Evolutionary conservation across 37 sponge, comb jelly and placozoan species (phyloP).

Genomic region (Crambe crambe): DNA sequence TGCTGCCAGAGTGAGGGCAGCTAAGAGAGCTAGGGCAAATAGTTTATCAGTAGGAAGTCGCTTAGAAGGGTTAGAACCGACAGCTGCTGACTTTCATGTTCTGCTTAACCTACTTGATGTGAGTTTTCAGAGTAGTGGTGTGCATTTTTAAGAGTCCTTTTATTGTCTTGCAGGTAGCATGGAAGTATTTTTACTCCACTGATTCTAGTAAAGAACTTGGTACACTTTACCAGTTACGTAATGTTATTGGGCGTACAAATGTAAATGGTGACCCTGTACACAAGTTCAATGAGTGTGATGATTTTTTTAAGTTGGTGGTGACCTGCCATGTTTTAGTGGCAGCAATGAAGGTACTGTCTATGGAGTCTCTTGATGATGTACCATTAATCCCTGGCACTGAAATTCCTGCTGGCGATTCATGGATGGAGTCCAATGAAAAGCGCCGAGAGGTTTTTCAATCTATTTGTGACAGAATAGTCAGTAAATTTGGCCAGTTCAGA

Average conservation of each 20-base stretch:
- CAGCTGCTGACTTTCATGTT: background rate
- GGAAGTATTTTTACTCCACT: slow-evolving; percentile 40
- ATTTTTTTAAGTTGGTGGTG: slow-evolving; percentile 16
- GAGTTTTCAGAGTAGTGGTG: background rate
- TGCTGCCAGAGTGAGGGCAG: no score
- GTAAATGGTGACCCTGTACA: slow-evolving; percentile 7
- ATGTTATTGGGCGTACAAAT: slow-evolving; percentile 12
- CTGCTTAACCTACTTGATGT: background rate
- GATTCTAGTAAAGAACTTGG: slow-evolving; percentile 25
- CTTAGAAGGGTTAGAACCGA: no score
- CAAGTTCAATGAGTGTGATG: slow-evolving; percentile 33
- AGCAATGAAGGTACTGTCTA: background rate
- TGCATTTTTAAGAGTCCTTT: no score
- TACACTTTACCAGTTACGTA: slow-evolving; percentile 33
- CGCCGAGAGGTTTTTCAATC: background rate
- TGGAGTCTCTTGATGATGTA: background rate
- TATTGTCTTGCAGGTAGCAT: slow-evolving; percentile 10
- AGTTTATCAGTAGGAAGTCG: no score
- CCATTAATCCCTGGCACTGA: background rate
- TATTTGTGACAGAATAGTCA: background rate
- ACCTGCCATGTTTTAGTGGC: slow-evolving; percentile 11
- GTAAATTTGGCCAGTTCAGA: background rate
- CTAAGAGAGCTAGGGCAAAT: no score
- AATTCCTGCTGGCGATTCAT: background rate
- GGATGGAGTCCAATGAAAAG: background rate